Evolutionary conservation across 2,113 vertebrate species (phyloP), one percentile per base, ranked within the genome.

Genomic region (Pogonocichla stellata): DNA sequence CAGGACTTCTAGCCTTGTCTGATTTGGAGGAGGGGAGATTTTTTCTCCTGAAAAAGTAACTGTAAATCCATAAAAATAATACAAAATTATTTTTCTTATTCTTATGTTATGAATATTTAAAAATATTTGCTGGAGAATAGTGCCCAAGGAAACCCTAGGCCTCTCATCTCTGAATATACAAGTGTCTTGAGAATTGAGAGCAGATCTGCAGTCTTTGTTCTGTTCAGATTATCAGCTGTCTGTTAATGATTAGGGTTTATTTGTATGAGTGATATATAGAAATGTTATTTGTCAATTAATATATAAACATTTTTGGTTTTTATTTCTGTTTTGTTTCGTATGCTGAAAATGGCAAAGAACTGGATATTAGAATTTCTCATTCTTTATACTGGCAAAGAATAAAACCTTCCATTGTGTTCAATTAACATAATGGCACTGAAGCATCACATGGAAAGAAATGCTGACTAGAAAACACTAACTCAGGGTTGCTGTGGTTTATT

Each of bases 111-210:
- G 4, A 72, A 17, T 51, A 45, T 40, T 61, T 19, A 67, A 54
- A 5, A 54, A 25, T 20, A 54, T 31, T 48, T 40, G 1, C 17
- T 88, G 4, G 16, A 19, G 6, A 29, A 54, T 31, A 43, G 7
- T 1, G 0, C 2, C 16, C 3, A 22, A 25, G 10, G 71, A n/a
- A 74, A 51, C 1, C 19, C 14, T 53, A 56, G 13, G n/a, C 10
- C 2, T n/a, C 8, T 69, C 8, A 34, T 38, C 12, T 78, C 10
- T 36, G 28, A 67, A 50, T 47, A 69, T n/a, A 29, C 11, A 26
- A 1, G 5, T 70, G 3, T 4, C 14, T 73, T 77, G 24, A 73
- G 13, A 77, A 40, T 8, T 26, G 5, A 40, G 33, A 57, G 6
- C 7, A 73, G 29, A 43, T 70, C 67, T 80, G 17, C 18, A 50